Evolutionary conservation across 2,888 invertebrate species (phyloP).

Genomic region (Quadroppia sp.): DNA sequence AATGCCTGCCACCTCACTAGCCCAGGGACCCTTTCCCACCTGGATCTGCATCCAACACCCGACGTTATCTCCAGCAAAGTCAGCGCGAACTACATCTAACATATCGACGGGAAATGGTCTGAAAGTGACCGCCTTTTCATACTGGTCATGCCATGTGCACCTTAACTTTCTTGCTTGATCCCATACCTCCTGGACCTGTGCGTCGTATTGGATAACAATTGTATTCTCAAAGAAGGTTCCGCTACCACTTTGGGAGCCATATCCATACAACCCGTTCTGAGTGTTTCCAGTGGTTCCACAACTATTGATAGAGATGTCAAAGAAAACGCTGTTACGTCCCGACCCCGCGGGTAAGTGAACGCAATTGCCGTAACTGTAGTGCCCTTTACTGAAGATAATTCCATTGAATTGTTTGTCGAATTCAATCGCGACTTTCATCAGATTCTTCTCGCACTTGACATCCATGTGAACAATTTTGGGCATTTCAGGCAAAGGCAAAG

Average conservation of each 20-base stretch:
- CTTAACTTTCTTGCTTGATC: constrained; percentile 86
- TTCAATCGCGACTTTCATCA: constrained; percentile 89
- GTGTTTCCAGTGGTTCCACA: constrained; percentile 89
- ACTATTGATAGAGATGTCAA: constrained; percentile 83
- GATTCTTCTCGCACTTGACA: constrained; percentile 87
- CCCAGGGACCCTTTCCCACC: constrained; percentile 67
- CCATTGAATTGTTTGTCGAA: constrained; percentile 92
- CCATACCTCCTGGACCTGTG: constrained; percentile 88
- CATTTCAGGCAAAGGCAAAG: constrained; percentile 62
- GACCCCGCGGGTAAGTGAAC: constrained; percentile 83
- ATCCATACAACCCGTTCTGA: constrained; percentile 80
- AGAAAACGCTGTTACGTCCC: constrained; percentile 78
- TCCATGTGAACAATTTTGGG: constrained; percentile 87
- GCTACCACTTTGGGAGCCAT: constrained; percentile 79
- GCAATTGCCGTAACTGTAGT: constrained; percentile 86
- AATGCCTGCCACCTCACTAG: constrained; percentile 85
- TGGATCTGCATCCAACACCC: constrained; percentile 98
- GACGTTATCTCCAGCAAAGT: constrained; percentile 90
- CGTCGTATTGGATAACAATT: constrained; percentile 75
- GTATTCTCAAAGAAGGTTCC: constrained; percentile 92
- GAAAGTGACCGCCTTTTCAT: constrained; percentile 91
- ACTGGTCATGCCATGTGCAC: constrained; percentile 92
- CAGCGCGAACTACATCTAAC: constrained; percentile 88
- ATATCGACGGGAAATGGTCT: constrained; percentile 91
- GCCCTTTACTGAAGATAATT: constrained; percentile 87